Evolutionary conservation across 2,888 invertebrate genomes (phyloP).

Genomic region (Hemithea aestivaria): DNA sequence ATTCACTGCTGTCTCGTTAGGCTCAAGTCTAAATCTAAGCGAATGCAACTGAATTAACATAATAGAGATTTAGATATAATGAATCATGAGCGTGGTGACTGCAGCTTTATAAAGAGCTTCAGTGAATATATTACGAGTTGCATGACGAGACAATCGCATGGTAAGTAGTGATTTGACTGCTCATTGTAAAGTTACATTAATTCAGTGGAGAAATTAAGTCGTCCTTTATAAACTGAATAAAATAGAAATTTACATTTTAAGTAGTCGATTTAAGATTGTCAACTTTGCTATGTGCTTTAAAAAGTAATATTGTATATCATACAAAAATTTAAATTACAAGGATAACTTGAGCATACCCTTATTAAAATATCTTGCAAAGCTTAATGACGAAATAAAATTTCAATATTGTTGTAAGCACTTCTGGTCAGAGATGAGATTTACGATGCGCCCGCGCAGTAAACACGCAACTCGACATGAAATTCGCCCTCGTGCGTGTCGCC

Average conservation of each 20-base stretch:
- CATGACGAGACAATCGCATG: slow-evolving; percentile 31
- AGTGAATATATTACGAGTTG: slow-evolving; percentile 36
- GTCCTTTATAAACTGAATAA: slow-evolving; percentile 9
- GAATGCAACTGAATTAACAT: slow-evolving; percentile 45
- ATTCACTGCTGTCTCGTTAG: slow-evolving; percentile 42
- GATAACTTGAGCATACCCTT: too few species aligned
- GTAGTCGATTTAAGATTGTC: too few species aligned
- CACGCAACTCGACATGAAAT: slow-evolving; percentile 51
- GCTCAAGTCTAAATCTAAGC: slow-evolving; percentile 42
- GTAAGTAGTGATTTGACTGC: slow-evolving; percentile 33
- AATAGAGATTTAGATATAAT: slow-evolving; percentile 26
- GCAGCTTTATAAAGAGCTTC: slow-evolving; percentile 24
- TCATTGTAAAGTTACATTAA: slow-evolving; percentile 31
- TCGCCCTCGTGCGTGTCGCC: slow-evolving; percentile 53
- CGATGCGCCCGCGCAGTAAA: slow-evolving; percentile 51
- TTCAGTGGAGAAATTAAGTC: slow-evolving; percentile 13
- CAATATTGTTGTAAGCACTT: slow-evolving; percentile 4
- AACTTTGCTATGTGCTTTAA: too few species aligned
- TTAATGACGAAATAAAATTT: neutral
- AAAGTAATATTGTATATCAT: too few species aligned
- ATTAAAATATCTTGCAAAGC: neutral
- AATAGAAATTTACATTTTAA: too few species aligned
- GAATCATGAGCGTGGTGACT: slow-evolving; percentile 25
- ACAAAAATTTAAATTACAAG: too few species aligned
- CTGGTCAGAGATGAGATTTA: slow-evolving; percentile 45